Conservation (phyloP, 2,113 vertebrate species). For the Xiphorhynchus elegans region DNA sequence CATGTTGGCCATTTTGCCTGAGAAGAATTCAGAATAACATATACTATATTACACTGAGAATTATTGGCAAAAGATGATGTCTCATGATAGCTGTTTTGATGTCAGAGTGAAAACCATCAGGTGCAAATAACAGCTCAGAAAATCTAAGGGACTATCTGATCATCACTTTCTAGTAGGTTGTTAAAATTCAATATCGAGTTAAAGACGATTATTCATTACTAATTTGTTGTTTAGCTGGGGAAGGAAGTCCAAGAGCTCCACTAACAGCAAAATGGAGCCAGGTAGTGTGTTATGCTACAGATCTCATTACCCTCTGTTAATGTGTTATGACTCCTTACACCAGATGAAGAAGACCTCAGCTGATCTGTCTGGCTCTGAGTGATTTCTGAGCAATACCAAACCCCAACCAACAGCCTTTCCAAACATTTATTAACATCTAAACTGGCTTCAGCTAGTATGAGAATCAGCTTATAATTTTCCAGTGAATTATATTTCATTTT, state of each 20-base stretch:
- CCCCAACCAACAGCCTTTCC: background rate
- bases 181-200: background rate
- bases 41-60: background rate
- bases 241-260: background rate
- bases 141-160: background rate
- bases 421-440: conserved; percentile 44
- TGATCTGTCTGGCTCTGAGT: background rate
- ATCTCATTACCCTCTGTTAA: conserved; percentile 5
- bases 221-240: background rate
- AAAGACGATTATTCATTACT: background rate
- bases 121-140: background rate
- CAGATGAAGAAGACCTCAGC: conserved; percentile 11
- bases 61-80: background rate
- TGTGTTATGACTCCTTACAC: background rate
- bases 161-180: background rate
- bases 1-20: background rate
- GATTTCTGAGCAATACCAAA: conserved; percentile 20
- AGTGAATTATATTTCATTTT: conserved; percentile 3
- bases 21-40: background rate
- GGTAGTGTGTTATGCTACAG: background rate
- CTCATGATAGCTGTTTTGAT: background rate
- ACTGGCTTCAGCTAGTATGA: conserved; percentile 4
- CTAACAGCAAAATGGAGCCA: background rate
- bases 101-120: background rate
- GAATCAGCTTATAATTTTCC: background rate